phyloP scores from a whole-genome alignment of 2,113 vertebrate genomes.

The Taxidea taxus region DNA sequence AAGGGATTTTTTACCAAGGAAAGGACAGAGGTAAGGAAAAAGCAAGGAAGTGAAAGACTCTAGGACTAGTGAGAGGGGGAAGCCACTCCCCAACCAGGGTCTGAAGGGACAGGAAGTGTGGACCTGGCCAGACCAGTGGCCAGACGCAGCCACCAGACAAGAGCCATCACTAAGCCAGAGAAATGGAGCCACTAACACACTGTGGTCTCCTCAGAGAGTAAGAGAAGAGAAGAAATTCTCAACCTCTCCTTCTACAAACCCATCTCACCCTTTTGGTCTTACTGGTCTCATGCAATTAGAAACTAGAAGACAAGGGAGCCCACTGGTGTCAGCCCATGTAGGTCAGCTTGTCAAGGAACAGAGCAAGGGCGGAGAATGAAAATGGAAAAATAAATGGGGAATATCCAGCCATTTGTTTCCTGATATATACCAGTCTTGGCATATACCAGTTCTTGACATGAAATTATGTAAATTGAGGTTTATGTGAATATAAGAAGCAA shows the following conservation, averaged over 20 bases:
- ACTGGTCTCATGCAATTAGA: not conserved
- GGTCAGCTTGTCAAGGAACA: not conserved
- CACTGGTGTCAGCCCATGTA: not conserved
- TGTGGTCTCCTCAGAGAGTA: not conserved
- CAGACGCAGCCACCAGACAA: not conserved
- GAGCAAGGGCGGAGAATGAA: not conserved
- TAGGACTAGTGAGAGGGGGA: too few species aligned
- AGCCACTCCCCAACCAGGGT: fast-evolving
- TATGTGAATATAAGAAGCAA: not conserved
- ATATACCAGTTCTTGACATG: not conserved
- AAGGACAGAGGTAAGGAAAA: not conserved
- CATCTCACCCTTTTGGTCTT: not conserved
- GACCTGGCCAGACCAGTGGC: not conserved
- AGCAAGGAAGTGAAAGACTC: not conserved
- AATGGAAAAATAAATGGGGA: not conserved
- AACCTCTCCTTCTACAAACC: too few species aligned
- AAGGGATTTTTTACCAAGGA: not conserved
- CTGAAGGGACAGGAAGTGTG: not conserved
- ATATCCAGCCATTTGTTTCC: not conserved
- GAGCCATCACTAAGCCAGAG: not conserved
- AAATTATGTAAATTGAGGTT: not conserved
- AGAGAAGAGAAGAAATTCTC: not conserved
- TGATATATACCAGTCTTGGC: not conserved
- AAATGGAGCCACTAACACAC: not conserved
- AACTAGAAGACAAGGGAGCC: not conserved